phyloP scores from a whole-genome alignment of 2,888 invertebrate genomes.

The Eupeodes luniger region DNA sequence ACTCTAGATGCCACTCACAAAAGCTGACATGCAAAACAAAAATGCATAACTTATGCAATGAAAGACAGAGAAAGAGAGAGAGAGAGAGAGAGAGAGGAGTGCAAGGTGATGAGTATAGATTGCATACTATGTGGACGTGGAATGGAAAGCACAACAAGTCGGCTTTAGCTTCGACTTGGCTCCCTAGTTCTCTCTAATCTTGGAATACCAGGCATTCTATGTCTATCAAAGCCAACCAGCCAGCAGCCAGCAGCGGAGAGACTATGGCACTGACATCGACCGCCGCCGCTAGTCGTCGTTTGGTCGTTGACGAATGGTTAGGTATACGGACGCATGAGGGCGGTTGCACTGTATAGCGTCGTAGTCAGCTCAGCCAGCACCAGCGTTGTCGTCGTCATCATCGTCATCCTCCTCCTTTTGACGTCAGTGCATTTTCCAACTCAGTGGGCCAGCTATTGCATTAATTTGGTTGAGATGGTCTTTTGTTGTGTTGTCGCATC shows the following conservation, averaged over 20 bases:
- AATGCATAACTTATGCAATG: constrained; percentile 50
- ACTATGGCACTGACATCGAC: constrained; percentile 43
- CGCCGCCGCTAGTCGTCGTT: background rate
- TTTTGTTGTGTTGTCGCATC: constrained; percentile 61
- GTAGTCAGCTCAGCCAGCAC: background rate
- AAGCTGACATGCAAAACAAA: constrained; percentile 60
- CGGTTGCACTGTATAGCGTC: background rate
- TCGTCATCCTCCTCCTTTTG: constrained; percentile 26
- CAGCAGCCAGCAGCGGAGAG: background rate
- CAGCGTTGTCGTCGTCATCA: background rate
- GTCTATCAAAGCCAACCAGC: constrained; percentile 59
- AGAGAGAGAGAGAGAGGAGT: background rate
- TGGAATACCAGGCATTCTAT: constrained; percentile 60
- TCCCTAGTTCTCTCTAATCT: constrained; percentile 51
- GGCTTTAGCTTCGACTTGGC: background rate
- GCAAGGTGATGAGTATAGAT: background rate
- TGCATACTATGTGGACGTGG: background rate
- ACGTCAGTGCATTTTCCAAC: constrained; percentile 73
- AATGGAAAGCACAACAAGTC: constrained; percentile 55
- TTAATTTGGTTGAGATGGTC: constrained; percentile 75
- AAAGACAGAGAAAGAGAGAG: no score
- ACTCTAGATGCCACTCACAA: constrained; percentile 40
- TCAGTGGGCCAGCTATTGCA: constrained; percentile 74
- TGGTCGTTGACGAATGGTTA: background rate
- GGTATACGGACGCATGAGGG: constrained; percentile 14